phyloP scores from a whole-genome alignment of 1,140 invertebrate genomes.

The Drosophila sucinea region DNA sequence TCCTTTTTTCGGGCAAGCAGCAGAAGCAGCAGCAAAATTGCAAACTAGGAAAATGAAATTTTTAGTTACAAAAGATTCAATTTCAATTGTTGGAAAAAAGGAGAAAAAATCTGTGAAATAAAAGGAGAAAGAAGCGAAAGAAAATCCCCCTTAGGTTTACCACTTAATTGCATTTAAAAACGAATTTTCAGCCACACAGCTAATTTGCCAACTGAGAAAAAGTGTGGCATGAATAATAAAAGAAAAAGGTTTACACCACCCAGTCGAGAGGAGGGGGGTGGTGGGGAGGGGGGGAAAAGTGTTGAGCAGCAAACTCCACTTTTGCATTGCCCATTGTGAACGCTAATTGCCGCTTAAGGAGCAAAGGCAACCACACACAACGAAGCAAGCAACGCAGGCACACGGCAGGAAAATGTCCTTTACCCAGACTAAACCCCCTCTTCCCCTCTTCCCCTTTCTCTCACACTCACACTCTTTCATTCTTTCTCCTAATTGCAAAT shows the following conservation, averaged over 20 bases:
- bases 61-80: constrained; percentile 14
- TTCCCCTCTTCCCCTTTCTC: background rate
- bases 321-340: constrained; percentile 49
- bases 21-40: constrained; percentile 1
- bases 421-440: constrained; percentile 15
- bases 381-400: constrained; percentile 29
- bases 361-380: constrained; percentile 32
- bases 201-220: constrained; percentile 80
- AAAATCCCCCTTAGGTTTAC: constrained; percentile 33
- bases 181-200: constrained; percentile 51
- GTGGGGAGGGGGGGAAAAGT: background rate
- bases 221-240: constrained; percentile 78
- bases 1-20: constrained; percentile 27
- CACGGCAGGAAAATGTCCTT: constrained; percentile 52
- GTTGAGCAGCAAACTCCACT: constrained; percentile 24
- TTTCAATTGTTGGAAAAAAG: constrained; percentile 4
- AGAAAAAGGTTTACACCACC: constrained; percentile 25
- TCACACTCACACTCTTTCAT: background rate
- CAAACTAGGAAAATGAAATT: constrained; percentile 11
- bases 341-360: constrained; percentile 77
- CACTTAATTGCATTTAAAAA: constrained; percentile 80
- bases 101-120: background rate
- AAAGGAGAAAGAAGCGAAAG: background rate
- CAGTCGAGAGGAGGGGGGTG: background rate
- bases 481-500: constrained; percentile 15